phyloP scores from a whole-genome alignment of 2,113 vertebrate species.

The Haplochromis burtoni region DNA sequence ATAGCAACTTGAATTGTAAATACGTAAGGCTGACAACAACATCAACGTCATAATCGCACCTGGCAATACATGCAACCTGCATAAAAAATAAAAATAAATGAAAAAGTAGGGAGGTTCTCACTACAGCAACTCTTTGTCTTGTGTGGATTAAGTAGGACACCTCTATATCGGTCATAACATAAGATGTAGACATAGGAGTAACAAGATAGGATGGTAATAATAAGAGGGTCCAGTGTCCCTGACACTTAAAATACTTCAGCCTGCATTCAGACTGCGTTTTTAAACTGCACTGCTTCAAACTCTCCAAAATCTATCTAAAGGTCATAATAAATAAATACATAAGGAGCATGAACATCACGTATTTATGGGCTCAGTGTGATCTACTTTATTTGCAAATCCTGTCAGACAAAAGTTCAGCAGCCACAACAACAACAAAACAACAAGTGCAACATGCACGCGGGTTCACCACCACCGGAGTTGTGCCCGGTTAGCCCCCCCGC shows the following conservation, averaged over 20 bases:
- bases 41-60: background rate
- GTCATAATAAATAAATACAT: background rate
- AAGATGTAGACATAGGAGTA: background rate
- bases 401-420: background rate
- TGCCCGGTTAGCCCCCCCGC: background rate
- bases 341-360: background rate
- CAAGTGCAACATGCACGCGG: background rate
- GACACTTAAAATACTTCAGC: background rate
- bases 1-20: background rate
- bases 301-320: background rate
- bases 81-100: background rate
- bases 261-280: background rate
- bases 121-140: background rate
- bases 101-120: background rate
- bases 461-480: background rate
- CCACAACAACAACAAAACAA: background rate
- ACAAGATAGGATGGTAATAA: background rate
- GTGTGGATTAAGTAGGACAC: background rate
- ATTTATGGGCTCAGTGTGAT: background rate
- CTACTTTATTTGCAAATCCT: background rate
- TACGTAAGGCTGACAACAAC: background rate
- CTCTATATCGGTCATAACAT: background rate
- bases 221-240: background rate
- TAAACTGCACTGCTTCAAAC: background rate
- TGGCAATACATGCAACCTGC: background rate